Conservation (phyloP, 2,113 vertebrate genomes). For the Macquaria ambigua region DNA sequence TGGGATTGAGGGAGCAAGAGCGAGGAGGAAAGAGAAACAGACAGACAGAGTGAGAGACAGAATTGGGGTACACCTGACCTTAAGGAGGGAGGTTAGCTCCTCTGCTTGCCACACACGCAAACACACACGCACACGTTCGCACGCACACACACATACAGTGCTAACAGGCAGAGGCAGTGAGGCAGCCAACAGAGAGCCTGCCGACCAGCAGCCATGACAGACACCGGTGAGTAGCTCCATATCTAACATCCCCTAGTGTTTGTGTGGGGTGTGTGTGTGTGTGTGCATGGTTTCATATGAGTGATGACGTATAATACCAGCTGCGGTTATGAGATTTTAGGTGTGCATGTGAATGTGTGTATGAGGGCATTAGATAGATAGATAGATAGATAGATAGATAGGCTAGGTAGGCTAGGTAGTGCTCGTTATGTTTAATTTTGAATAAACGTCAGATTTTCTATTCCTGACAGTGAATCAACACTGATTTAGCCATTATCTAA, state of each 20-base stretch:
- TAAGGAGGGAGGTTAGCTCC: constrained; percentile 24
- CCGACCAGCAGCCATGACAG: constrained; percentile 78
- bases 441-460: not conserved
- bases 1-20: constrained; percentile 49
- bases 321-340: constrained; percentile 17
- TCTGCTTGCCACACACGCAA: not conserved
- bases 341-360: not conserved
- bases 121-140: not conserved
- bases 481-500: not conserved
- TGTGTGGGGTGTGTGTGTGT: constrained; percentile 1
- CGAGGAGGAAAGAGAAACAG: constrained; percentile 10
- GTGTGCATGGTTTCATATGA: not conserved
- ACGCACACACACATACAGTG: constrained; percentile 39
- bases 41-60: constrained; percentile 39
- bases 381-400: constrained; percentile 18
- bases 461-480: not conserved
- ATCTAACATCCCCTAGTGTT: not conserved
- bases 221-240: constrained; percentile 77
- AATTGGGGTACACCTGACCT: constrained; percentile 35
- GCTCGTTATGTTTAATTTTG: not conserved
- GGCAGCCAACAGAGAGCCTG: constrained; percentile 54
- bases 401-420: no score
- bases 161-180: constrained; percentile 49
- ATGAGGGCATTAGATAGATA: not conserved
- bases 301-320: constrained; percentile 2